phyloP scores from a whole-genome alignment of 2,888 invertebrate species.

The Xanthia icteritia region DNA sequence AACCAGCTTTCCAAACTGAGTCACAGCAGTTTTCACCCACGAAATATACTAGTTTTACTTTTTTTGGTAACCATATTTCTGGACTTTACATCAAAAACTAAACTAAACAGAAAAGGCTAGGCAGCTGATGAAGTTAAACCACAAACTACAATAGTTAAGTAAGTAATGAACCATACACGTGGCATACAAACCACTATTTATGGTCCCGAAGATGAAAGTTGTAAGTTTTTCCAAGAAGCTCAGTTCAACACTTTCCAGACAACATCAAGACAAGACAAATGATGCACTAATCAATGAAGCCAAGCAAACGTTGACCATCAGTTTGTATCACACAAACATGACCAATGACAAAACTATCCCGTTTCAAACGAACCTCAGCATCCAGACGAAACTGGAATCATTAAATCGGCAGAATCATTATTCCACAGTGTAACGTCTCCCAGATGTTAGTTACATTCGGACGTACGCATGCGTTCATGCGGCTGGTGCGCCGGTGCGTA shows the following conservation, averaged over 20 bases:
- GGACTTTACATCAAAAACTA: background rate
- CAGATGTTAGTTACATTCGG: slow-evolving; percentile 43
- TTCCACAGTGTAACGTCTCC: slow-evolving; percentile 6
- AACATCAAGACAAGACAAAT: background rate
- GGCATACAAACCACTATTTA: background rate
- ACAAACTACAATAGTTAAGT: background rate
- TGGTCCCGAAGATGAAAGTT: background rate
- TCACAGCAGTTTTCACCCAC: background rate
- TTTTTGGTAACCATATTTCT: background rate
- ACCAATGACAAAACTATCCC: background rate
- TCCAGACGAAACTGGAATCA: slow-evolving; percentile 4
- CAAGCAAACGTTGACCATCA: background rate
- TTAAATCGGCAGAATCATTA: slow-evolving; percentile 7
- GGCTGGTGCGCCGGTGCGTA: slow-evolving; percentile 61
- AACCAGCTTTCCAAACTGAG: slow-evolving; percentile 12
- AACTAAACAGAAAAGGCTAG: background rate
- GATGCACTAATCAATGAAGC: background rate
- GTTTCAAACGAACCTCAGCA: background rate
- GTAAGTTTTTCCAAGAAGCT: background rate
- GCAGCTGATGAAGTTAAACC: background rate
- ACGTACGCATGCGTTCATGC: slow-evolving; percentile 45
- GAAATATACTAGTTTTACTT: background rate
- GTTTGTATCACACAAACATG: background rate
- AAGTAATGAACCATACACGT: background rate
- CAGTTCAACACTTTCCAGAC: background rate